Evolutionary conservation across 2,888 invertebrate genomes (phyloP).

Genomic region (Platycheirus rosarum): DNA sequence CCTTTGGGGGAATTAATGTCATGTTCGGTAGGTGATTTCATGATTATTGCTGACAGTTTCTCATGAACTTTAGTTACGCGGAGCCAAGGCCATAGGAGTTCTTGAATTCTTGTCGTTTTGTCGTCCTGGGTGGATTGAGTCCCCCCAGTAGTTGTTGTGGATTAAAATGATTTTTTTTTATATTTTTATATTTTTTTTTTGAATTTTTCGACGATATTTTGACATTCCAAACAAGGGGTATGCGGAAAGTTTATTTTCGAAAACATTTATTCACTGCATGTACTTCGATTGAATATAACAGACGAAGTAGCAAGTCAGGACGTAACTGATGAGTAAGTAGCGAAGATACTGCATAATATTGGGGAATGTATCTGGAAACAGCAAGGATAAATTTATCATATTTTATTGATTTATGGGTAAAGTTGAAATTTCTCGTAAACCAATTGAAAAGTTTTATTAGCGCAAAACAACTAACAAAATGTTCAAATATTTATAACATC

Average conservation of each 20-base stretch:
- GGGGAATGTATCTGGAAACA: constrained; percentile 5
- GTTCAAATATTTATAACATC: no score
- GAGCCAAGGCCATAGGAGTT: constrained; percentile 26
- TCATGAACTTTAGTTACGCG: constrained; percentile 52
- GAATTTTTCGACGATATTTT: constrained; percentile 56
- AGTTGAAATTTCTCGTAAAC: constrained; percentile 54
- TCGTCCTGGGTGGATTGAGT: constrained; percentile 5
- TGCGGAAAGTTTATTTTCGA: constrained; percentile 37
- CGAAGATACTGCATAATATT: constrained; percentile 42
- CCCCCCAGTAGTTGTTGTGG: not conserved
- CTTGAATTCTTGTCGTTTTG: not conserved
- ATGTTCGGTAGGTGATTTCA: constrained; percentile 68
- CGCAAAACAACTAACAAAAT: no score
- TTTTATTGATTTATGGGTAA: constrained; percentile 61
- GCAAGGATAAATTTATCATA: constrained; percentile 4
- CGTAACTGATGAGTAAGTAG: not conserved
- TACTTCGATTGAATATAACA: not conserved
- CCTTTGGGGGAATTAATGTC: constrained; percentile 66
- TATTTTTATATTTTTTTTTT: no score
- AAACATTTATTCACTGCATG: constrained; percentile 7
- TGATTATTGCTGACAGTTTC: constrained; percentile 69
- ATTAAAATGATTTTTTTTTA: no score
- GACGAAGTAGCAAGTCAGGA: not conserved
- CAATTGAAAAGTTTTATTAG: constrained; percentile 51
- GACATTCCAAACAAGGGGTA: constrained; percentile 30